A percentile compares a stretch with the other conserved stretches of the same genome.
phyloP scores from a whole-genome alignment of 2,113 vertebrate species.

The Lathamus discolor region DNA sequence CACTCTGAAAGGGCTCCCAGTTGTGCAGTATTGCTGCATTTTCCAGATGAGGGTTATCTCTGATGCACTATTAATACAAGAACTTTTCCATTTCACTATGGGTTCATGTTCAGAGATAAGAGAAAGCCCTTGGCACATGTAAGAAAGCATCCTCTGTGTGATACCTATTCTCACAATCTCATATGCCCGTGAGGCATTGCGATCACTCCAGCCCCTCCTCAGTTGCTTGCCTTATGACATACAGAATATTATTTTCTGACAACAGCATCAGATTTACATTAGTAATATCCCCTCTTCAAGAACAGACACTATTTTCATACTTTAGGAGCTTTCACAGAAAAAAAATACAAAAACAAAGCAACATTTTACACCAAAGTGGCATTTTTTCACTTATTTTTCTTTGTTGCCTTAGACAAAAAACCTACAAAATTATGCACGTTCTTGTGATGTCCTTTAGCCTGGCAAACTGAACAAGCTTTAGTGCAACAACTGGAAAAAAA shows the following conservation, averaged over 20 bases:
- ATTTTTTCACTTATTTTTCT: background rate
- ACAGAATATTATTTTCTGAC: background rate
- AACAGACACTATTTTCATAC: background rate
- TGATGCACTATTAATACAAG: background rate
- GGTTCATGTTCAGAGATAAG: conserved; percentile 50
- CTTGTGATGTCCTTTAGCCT: background rate
- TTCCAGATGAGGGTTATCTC: conserved; percentile 52
- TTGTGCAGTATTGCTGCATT: conserved; percentile 3
- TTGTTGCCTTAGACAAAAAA: background rate
- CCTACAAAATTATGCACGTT: background rate
- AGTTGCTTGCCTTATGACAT: background rate
- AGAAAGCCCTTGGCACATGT: conserved; percentile 28
- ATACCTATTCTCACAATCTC: background rate
- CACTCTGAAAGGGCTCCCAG: conserved; percentile 28
- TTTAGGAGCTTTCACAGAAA: background rate
- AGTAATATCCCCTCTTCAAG: conserved; percentile 4
- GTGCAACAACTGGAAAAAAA: background rate
- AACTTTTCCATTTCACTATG: conserved; percentile 24
- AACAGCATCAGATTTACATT: conserved; percentile 12
- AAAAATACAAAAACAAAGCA: background rate
- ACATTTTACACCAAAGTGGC: background rate
- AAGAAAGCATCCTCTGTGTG: conserved; percentile 21
- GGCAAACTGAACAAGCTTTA: background rate
- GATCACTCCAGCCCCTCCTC: conserved; percentile 1
- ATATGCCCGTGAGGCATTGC: background rate